phyloP scores from a whole-genome alignment of 2,113 vertebrate genomes.

The Nyctereutes procyonoides region DNA sequence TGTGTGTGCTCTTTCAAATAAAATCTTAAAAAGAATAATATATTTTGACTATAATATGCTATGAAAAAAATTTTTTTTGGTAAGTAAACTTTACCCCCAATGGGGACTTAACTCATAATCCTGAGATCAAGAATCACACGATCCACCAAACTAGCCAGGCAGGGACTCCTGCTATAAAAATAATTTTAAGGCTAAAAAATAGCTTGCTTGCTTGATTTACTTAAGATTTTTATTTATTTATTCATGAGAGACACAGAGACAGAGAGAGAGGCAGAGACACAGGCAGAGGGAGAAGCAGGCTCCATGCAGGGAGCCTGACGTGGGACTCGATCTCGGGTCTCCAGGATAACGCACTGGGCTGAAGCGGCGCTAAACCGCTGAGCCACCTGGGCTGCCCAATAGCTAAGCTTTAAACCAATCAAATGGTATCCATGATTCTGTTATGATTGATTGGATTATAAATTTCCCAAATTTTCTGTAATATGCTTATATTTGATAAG shows the following conservation, averaged over 20 bases:
- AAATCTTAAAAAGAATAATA: neutral
- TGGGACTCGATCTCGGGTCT: no score
- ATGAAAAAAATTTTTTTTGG: no score
- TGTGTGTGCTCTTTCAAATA: neutral
- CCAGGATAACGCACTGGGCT: no score
- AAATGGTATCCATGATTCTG: neutral
- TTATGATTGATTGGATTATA: neutral
- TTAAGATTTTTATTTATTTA: no score
- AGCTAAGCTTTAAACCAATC: neutral
- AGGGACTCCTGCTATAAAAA: neutral
- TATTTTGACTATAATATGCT: neutral
- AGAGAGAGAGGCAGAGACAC: no score
- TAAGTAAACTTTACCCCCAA: neutral
- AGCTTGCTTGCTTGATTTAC: neutral
- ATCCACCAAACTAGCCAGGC: neutral
- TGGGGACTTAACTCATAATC: neutral
- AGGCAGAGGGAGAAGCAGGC: no score
- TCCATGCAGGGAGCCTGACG: no score
- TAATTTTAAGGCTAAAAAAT: neutral
- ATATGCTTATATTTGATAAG: conserved; percentile 19
- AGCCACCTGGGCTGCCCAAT: no score
- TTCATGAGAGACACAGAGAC: no score
- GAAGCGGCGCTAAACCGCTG: no score
- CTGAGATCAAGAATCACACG: neutral
- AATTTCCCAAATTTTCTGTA: neutral